A percentile compares a stretch with the other conserved stretches of the same genome.
These are phyloP conservation scores for Trissolcus brochymenae DNA, from an alignment of 2,888 invertebrate genomes.

Conservation along the genomic window DNA sequence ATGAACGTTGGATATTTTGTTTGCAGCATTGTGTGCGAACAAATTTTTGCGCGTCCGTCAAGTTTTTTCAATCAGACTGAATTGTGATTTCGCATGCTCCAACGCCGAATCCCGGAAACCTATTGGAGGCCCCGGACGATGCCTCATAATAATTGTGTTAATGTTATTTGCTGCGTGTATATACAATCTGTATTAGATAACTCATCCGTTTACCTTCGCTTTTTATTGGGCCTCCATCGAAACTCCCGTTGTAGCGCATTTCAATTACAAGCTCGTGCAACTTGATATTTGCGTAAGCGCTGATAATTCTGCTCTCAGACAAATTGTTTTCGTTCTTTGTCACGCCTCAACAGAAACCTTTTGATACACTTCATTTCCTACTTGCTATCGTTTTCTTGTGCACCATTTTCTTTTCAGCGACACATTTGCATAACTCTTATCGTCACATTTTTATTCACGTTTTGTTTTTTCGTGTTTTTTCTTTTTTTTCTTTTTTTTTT, in stretches of 20 bases:
- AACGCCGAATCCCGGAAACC: constrained; percentile 56
- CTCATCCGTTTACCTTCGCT: constrained; percentile 68
- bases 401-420: constrained; percentile 7
- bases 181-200: constrained; percentile 66
- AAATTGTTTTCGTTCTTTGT: constrained; percentile 35
- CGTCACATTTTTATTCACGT: constrained; percentile 1
- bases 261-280: constrained; percentile 49
- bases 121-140: constrained; percentile 47
- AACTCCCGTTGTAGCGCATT: constrained; percentile 55
- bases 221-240: constrained; percentile 60
- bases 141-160: constrained; percentile 54
- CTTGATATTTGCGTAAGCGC: constrained; percentile 40
- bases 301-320: constrained; percentile 17
- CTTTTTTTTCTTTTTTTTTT: too few species aligned
- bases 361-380: constrained; percentile 46
- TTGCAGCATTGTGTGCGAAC: constrained; percentile 3
- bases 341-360: constrained; percentile 38
- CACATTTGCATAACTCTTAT: neutral
- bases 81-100: constrained; percentile 38
- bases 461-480: too few species aligned
- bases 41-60: constrained; percentile 19
- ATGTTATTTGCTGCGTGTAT: constrained; percentile 48
- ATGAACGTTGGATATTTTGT: too few species aligned
- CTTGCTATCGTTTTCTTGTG: constrained; percentile 13
- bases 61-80: constrained; percentile 19